Base-by-base conservation (phyloP, 1,140 invertebrate species). In the Euura saliciscinereae region DNA sequence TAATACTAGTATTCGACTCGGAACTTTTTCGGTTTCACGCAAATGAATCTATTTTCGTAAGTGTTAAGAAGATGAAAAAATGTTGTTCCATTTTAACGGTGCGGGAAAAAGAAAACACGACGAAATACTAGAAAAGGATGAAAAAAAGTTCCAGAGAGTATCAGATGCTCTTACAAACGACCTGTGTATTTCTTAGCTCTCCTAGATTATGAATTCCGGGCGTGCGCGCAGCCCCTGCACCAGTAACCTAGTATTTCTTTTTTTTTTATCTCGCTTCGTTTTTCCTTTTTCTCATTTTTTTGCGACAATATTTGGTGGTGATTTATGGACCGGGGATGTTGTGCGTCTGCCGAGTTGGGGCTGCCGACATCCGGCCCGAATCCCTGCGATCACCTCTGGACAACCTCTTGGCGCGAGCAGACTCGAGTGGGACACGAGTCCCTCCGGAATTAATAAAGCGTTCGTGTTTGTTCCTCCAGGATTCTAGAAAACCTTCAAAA, bases 171-270 rank as follows among this genome's bases (percentile, higher is more conserved):
- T 44, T 67, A 67, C 66, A 67, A 67, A 67, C 66, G 66, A 67
- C 28, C 13, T 42, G 66, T 42, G 6, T 59, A 59, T 28, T 8
- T n/a, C 51, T 4, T 59, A 59, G 8, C 10, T 44, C 66, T 11
- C 43, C 11, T 11, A 44, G 66, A 67, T 67, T 67, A 67, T 67
- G 66, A 67, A 67, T 67, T 67, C 28, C 66, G 13, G 13, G 43
- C 66, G 13, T 67, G 43, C 28, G 66, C 79, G 78, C 76, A 79
- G 68, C 76, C 76, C 51, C 28, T 28, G 28, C 68, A 8, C 28
- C 10, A 42, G 42, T 44, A 11, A 68, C 43, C 8, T 45, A 69
- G 28, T 11, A 76, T 69, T 74, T 78, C 75, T 76, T 72, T 45
- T 69, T 72, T 75, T 71, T 75, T 45, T 71, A 72, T 72, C 73